Evolutionary conservation across 1,140 invertebrate species (phyloP).

Genomic region (Drosophila kohkoa): DNA sequence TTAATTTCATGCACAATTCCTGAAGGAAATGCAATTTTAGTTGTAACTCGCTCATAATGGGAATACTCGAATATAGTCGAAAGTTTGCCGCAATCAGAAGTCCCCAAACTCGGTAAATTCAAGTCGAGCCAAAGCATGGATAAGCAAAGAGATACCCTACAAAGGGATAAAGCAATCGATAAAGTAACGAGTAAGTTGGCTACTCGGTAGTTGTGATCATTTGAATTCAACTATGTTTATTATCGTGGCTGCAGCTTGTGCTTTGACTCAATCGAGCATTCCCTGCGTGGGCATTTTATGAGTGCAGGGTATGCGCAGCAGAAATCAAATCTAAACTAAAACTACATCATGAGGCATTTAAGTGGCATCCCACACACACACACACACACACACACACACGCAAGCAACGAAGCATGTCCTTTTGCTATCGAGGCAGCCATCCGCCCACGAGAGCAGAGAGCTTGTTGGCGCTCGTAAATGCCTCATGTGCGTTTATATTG

Average conservation of each 20-base stretch:
- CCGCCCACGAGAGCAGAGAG: constrained; percentile 43
- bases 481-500: constrained; percentile 84
- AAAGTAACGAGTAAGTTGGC: neutral
- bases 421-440: constrained; percentile 7
- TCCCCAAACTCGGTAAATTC: constrained; percentile 3
- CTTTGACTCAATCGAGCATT: neutral
- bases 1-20: constrained; percentile 2
- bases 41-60: constrained; percentile 11
- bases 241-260: neutral
- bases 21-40: constrained; percentile 11
- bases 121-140: neutral
- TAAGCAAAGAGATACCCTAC: neutral
- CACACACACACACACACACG: constrained; percentile 15
- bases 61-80: constrained; percentile 1
- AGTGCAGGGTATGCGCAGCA: constrained; percentile 14
- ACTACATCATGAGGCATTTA: constrained; percentile 72
- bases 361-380: constrained; percentile 55
- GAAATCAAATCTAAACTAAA: constrained; percentile 66
- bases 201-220: neutral
- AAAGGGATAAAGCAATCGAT: neutral
- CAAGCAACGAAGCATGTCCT: constrained; percentile 26
- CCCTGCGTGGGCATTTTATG: neutral
- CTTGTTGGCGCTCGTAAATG: constrained; percentile 76
- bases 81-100: neutral
- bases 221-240: neutral